Base-by-base conservation (phyloP, 2,113 vertebrate genomes). In the Cariama cristata region DNA sequence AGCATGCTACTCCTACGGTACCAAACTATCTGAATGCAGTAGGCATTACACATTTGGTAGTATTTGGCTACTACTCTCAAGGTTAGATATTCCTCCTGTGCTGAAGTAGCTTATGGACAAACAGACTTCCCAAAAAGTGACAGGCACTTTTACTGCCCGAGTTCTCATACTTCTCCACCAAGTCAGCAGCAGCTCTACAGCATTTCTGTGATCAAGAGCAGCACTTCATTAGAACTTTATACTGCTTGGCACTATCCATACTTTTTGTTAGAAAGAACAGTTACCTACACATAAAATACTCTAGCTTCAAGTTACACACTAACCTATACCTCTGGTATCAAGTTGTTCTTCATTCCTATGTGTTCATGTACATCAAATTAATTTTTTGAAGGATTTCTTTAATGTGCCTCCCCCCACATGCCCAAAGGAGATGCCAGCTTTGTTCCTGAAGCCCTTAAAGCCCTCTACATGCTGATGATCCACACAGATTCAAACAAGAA, bases 401-500 rank as follows among this genome's bases (percentile, higher is more conserved):
- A 55, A n/a, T 19, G 30, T 9, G 1, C 14, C 30, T 86, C 35
- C 63, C 13, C 12, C 22, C 16, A 52, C 0, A 0, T 44, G 22
- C 71, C n/a, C 40, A 67, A 28, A 26, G 28, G 22, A 75, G 38
- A 59, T 55, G 35, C 6, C 60, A 96, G 14, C 45, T 89, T 89
- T 79, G 6, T 17, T 93, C 26, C 86, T 66, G 28, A 94, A 88
- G 62, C 24, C 52, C 22, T 27, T 28, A 30, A 18, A 60, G 12
- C 20, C 27, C 42, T 66, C 59, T 12, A 47, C 10, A 38, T 9
- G 3, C 22, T 63, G 79, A 42, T 3, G 20, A 55, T 21, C 27
- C 44, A 58, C 22, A 59, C 0, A 26, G n/a, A 67, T 50, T 38
- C 30, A 26, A 63, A 68, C 9, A 47, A 64, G 62, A 77, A 94